phyloP scores from a whole-genome alignment of 23 tunicate species.

The Clavelina lepadiformis region DNA sequence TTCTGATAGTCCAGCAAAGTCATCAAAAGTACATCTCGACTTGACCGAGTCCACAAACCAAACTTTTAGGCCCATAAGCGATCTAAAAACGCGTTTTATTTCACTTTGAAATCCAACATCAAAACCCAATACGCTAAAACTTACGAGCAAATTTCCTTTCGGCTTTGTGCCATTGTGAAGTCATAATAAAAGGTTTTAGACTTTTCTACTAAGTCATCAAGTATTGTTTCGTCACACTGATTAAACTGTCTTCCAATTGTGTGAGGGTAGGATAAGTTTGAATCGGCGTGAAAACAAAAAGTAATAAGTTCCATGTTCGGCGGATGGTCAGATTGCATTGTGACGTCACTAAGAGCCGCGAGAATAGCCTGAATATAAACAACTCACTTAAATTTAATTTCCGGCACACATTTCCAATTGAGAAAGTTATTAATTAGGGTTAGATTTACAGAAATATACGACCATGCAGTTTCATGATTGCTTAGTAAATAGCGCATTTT shows the following conservation, averaged over 20 bases:
- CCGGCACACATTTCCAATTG: no score
- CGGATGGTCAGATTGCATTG: not conserved
- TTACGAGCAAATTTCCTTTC: conserved; percentile 24
- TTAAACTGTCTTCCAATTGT: not conserved
- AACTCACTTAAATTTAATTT: not conserved
- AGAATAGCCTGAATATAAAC: conserved; percentile 9
- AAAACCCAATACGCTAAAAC: not conserved
- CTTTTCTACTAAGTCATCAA: conserved; percentile 3
- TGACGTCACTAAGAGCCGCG: not conserved
- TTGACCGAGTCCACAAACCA: no score
- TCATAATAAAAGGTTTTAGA: conserved; percentile 6
- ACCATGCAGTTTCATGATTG: not conserved
- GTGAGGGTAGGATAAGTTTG: conserved; percentile 10
- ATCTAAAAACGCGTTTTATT: no score
- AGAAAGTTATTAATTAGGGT: no score
- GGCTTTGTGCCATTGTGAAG: conserved; percentile 13
- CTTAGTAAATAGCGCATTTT: not conserved
- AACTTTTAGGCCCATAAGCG: no score
- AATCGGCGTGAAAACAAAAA: conserved; percentile 22
- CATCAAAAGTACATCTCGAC: no score
- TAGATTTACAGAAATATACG: not conserved
- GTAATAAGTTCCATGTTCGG: conserved; percentile 22
- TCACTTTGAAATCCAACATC: no score
- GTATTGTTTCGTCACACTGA: conserved; percentile 4
- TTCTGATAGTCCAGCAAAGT: no score